Conservation (phyloP, 2,113 vertebrate species). For the Myiopsitta monachus region DNA sequence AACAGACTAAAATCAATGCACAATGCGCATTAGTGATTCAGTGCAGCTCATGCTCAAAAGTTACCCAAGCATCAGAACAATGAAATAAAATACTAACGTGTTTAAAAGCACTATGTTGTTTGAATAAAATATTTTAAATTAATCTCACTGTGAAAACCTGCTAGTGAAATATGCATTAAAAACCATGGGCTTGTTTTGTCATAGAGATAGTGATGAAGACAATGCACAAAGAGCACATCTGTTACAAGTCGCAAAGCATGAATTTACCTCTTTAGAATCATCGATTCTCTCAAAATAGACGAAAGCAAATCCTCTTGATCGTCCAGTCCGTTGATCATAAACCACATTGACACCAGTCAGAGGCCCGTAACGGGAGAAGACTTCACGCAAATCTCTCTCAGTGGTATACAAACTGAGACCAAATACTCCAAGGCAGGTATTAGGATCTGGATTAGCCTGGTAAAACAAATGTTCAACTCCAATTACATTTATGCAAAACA, state of each 20-base stretch:
- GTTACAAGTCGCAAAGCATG: not conserved
- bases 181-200: not conserved
- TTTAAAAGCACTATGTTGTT: not conserved
- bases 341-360: constrained; percentile 92
- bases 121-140: not conserved
- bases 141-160: not conserved
- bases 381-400: constrained; percentile 90
- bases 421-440: constrained; percentile 92
- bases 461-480: not conserved
- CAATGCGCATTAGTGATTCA: not conserved
- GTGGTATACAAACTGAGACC: constrained; percentile 94
- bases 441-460: constrained; percentile 93
- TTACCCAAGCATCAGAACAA: not conserved
- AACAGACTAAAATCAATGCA: not conserved
- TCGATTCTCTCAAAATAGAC: constrained; percentile 93
- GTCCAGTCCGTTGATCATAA: constrained; percentile 91
- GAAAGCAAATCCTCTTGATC: constrained; percentile 92
- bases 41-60: not conserved
- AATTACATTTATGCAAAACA: not conserved
- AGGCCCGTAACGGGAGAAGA: constrained; percentile 92
- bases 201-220: not conserved
- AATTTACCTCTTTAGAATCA: constrained; percentile 90
- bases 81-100: not conserved
- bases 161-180: not conserved
- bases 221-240: not conserved